Conservation (phyloP, 2,888 invertebrate genomes). For the Latheticus oryzae region DNA sequence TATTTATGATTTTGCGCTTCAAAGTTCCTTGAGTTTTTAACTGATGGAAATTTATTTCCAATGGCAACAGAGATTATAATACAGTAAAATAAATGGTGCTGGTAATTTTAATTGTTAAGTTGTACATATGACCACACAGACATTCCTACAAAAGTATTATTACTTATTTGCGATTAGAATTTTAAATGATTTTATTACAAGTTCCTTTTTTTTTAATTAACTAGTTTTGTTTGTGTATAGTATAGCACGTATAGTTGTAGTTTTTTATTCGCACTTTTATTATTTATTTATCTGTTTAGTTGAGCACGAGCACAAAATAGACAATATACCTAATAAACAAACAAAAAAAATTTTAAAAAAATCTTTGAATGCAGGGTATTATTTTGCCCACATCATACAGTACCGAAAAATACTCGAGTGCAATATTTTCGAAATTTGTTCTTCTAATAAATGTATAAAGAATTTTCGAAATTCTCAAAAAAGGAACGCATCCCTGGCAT, state of each 20-base stretch:
- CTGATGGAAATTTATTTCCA: constrained; percentile 25
- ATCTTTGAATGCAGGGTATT: constrained; percentile 54
- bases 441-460: constrained; percentile 44
- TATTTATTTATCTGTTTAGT: constrained; percentile 40
- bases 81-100: constrained; percentile 60
- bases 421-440: constrained; percentile 43
- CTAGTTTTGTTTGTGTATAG: constrained; percentile 31
- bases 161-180: constrained; percentile 46
- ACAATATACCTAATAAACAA: constrained; percentile 47
- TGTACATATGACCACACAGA: constrained; percentile 63
- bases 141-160: constrained; percentile 67
- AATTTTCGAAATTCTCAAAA: constrained; percentile 54
- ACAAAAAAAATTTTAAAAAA: constrained; percentile 19
- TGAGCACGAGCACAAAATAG: constrained; percentile 51
- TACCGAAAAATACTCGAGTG: constrained; percentile 40
- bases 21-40: constrained; percentile 47
- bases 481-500: constrained; percentile 67
- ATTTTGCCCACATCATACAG: constrained; percentile 26
- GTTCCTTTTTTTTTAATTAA: constrained; percentile 50
- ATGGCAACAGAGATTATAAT: constrained; percentile 38
- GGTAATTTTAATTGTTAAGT: constrained; percentile 60
- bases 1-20: constrained; percentile 49
- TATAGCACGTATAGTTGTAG: constrained; percentile 28
- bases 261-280: constrained; percentile 17
- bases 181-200: constrained; percentile 39